phyloP scores from a whole-genome alignment of 2,797 vertebrate species.

The Lutjanus campechanus region DNA sequence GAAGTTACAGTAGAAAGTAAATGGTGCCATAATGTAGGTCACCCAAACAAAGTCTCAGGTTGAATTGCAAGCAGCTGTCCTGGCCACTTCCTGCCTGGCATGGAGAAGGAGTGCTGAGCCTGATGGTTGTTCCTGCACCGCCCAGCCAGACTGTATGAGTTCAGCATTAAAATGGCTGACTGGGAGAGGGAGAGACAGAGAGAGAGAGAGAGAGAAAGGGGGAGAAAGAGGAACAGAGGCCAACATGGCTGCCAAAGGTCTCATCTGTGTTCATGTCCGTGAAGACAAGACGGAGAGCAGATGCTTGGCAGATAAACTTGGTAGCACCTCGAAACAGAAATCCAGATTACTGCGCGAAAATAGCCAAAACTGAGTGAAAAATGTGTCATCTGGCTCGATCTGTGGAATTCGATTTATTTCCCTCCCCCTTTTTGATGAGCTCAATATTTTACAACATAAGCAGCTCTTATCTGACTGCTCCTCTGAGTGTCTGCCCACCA shows the following conservation, averaged over 20 bases:
- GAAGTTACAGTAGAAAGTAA: slow-evolving; percentile 57
- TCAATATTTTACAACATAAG: slow-evolving; percentile 16
- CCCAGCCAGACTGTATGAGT: slow-evolving; percentile 49
- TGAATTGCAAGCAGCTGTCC: slow-evolving; percentile 83
- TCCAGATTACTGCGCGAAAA: slow-evolving; percentile 9
- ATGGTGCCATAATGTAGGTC: slow-evolving; percentile 78
- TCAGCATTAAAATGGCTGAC: slow-evolving; percentile 71
- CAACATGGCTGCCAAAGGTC: slow-evolving; percentile 37
- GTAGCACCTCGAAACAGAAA: slow-evolving; percentile 16
- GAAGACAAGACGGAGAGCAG: slow-evolving; percentile 49
- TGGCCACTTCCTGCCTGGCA: slow-evolving; percentile 83
- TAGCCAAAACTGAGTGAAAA: not conserved
- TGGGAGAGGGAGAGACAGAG: slow-evolving; percentile 6
- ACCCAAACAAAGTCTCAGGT: slow-evolving; percentile 79
- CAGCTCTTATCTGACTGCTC: not conserved
- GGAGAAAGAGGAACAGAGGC: slow-evolving; percentile 7
- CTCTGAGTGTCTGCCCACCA: too few species aligned
- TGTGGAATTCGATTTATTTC: slow-evolving; percentile 5
- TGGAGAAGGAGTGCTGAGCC: slow-evolving; percentile 66
- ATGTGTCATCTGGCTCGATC: not conserved
- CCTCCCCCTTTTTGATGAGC: not conserved
- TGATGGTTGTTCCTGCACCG: slow-evolving; percentile 52
- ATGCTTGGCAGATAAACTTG: slow-evolving; percentile 20
- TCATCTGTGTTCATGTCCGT: slow-evolving; percentile 36
- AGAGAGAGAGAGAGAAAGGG: not conserved